Percentiles rank a stretch among this genome's conserved stretches.
Evolutionary conservation across 2,797 vertebrate species (phyloP).

Genomic region (Sebastes hubbsi): DNA sequence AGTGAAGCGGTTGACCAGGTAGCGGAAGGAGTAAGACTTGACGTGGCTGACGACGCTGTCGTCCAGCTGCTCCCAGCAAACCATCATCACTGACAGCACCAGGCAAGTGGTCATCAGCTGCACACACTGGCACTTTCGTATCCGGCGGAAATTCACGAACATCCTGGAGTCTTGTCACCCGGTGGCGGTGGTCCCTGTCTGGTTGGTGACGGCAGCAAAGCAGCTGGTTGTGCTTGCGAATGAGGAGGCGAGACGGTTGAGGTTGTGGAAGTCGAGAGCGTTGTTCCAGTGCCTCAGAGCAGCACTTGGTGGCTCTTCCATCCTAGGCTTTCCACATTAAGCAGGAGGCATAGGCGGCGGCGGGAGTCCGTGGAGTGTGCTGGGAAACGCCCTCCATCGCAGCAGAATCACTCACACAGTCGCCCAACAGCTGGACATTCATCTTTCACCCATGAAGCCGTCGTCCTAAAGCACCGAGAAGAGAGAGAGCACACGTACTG

Average conservation of each 20-base stretch:
- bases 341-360: not conserved
- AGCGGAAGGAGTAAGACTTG: constrained; percentile 92
- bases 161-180: constrained; percentile 80
- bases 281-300: constrained; percentile 43
- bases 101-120: constrained; percentile 88
- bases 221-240: not conserved
- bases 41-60: constrained; percentile 82
- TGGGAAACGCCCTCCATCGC: constrained; percentile 9
- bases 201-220: constrained; percentile 51
- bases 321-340: constrained; percentile 54
- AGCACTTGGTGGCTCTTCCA: constrained; percentile 61
- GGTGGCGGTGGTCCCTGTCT: constrained; percentile 30
- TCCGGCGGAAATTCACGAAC: constrained; percentile 84
- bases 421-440: not conserved
- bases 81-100: constrained; percentile 86
- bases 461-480: constrained; percentile 8
- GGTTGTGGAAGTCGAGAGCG: not conserved
- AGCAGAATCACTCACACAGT: not conserved
- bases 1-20: constrained; percentile 87
- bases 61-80: constrained; percentile 88
- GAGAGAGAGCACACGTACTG: constrained; percentile 6
- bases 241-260: not conserved
- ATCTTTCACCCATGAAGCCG: constrained; percentile 10
- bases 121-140: constrained; percentile 86
- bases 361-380: constrained; percentile 19